Evolutionary conservation across 2,797 vertebrate genomes (phyloP).

Genomic region (Smutsia gigantea): DNA sequence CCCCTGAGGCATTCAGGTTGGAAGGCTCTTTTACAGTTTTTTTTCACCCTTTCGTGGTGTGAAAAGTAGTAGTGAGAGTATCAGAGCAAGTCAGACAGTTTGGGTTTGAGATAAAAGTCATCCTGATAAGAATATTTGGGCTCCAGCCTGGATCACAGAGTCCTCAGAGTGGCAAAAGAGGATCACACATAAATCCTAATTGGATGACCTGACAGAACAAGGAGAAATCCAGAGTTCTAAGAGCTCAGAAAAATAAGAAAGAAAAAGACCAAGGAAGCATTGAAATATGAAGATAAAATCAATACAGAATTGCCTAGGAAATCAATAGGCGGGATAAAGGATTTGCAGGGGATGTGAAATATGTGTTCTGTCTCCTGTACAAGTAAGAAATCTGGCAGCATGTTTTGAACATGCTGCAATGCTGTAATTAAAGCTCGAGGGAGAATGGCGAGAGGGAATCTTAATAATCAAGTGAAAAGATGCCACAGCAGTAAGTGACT

Average conservation of each 20-base stretch:
- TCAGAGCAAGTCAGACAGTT: background rate
- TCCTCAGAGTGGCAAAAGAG: conserved; percentile 72
- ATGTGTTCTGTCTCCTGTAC: conserved; percentile 77
- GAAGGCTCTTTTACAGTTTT: background rate
- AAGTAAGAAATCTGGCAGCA: conserved; percentile 79
- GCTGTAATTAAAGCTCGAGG: conserved; percentile 90
- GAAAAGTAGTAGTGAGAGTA: background rate
- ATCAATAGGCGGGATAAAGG: conserved; percentile 82
- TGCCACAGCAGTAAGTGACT: conserved; percentile 74
- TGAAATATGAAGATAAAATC: conserved; percentile 84
- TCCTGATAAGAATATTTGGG: conserved; percentile 59
- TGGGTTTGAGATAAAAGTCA: conserved; percentile 64
- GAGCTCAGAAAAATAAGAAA: conserved; percentile 74
- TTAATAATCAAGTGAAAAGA: conserved; percentile 84
- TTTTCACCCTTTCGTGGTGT: background rate
- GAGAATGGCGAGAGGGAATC: conserved; percentile 81
- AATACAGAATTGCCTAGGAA: conserved; percentile 81
- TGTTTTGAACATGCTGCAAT: conserved; percentile 85
- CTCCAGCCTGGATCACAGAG: conserved; percentile 72
- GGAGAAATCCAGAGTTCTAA: conserved; percentile 77
- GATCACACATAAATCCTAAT: conserved; percentile 80
- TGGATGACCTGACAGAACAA: conserved; percentile 73
- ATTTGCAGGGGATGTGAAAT: conserved; percentile 70
- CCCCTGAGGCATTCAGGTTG: background rate
- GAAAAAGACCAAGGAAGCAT: conserved; percentile 77